Percentiles rank a stretch among this genome's conserved stretches.
Conservation (phyloP, 2,113 vertebrate species). For the Tretioscincus oriximinensis region DNA sequence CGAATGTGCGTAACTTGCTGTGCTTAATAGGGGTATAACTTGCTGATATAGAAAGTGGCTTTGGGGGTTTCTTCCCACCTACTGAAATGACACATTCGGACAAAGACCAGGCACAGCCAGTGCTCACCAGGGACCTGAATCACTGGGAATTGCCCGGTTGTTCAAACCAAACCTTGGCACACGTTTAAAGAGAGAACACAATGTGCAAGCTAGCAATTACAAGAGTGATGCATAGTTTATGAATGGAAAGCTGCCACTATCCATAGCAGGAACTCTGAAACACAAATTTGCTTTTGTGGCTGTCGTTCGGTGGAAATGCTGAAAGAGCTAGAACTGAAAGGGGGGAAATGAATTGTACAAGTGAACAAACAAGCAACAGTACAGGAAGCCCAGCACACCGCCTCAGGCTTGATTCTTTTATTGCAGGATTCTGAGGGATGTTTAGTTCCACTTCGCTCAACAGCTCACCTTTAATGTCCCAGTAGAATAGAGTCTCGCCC, state of each 20-base stretch:
- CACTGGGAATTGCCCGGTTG: slow-evolving; percentile 49
- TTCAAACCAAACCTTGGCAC: slow-evolving; percentile 53
- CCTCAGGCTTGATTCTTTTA: slow-evolving; percentile 46
- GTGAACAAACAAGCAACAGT: too few relatives aligned
- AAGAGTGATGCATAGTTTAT: slow-evolving; percentile 50
- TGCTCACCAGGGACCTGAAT: slow-evolving; percentile 38
- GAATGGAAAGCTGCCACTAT: slow-evolving; percentile 52
- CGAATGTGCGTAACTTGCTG: background rate
- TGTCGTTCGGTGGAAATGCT: slow-evolving; percentile 41
- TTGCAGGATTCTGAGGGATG: slow-evolving; percentile 40
- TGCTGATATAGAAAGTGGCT: background rate
- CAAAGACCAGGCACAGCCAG: slow-evolving; percentile 52
- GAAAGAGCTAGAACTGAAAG: slow-evolving; percentile 46
- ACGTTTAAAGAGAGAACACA: slow-evolving; percentile 53
- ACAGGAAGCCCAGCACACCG: background rate
- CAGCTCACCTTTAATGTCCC: slow-evolving; percentile 9
- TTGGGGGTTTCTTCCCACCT: background rate
- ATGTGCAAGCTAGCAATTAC: slow-evolving; percentile 63
- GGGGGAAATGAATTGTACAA: background rate
- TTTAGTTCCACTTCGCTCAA: slow-evolving; percentile 52
- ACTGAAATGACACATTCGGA: slow-evolving; percentile 32
- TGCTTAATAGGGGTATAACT: too few relatives aligned
- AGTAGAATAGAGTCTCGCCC: background rate
- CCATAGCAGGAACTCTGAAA: slow-evolving; percentile 60
- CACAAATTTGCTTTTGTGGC: slow-evolving; percentile 58